Conservation (phyloP, 2,888 invertebrate genomes). For the Chaitophorus viminalis region DNA sequence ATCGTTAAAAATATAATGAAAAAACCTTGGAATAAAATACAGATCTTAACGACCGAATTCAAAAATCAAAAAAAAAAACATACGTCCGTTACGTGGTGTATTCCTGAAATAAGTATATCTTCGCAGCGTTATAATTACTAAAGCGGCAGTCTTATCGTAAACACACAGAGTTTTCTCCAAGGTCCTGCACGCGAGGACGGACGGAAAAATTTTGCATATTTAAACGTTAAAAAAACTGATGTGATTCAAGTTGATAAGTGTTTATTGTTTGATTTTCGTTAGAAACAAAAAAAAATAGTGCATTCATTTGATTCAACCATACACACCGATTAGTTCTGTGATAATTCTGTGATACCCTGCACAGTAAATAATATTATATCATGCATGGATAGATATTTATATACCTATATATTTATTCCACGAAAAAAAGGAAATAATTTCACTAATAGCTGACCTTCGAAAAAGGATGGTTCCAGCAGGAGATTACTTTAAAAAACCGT, state of each 20-base stretch:
- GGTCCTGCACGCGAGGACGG: constrained; percentile 19
- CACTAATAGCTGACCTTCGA: not conserved
- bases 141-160: not conserved
- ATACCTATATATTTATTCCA: not conserved
- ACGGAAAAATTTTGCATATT: not conserved
- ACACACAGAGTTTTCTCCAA: constrained; percentile 11
- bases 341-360: not conserved
- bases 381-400: not conserved
- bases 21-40: constrained; percentile 41
- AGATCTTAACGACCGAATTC: constrained; percentile 15
- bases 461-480: not conserved
- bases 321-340: not conserved
- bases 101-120: constrained; percentile 7
- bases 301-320: not conserved
- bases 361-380: not conserved
- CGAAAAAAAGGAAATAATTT: not conserved
- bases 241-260: constrained; percentile 4
- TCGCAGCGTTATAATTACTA: not conserved
- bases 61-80: constrained; percentile 21
- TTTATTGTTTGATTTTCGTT: not conserved
- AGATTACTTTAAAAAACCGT: not conserved
- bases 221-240: not conserved
- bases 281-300: not conserved
- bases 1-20: constrained; percentile 20
- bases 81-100: not conserved